Percentiles rank a stretch among this genome's conserved stretches.
Evolutionary conservation across 2,113 vertebrate genomes (phyloP).

Genomic region (Craseonycteris thonglongyai): DNA sequence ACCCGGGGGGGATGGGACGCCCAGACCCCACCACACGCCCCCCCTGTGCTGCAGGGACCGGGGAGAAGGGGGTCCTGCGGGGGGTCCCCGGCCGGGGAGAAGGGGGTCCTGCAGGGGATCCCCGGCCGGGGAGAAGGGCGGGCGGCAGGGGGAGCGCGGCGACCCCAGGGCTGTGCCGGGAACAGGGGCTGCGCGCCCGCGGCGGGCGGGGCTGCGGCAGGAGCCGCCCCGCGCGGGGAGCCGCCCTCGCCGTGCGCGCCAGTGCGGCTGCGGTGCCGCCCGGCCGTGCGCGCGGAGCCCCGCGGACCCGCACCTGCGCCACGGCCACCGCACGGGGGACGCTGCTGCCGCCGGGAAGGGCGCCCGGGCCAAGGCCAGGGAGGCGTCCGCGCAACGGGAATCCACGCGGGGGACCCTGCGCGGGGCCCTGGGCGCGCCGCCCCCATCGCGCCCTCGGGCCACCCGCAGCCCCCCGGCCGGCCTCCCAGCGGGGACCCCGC

Average conservation of each 20-base stretch:
- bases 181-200: neutral
- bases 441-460: too few species aligned
- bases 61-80: too few species aligned
- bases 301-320: neutral
- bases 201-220: neutral
- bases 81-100: too few species aligned
- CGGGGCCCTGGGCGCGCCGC: neutral
- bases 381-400: neutral
- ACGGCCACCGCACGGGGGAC: neutral
- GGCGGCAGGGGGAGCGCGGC: rapidly evolving
- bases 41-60: neutral
- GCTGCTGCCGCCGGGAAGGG: neutral
- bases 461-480: neutral
- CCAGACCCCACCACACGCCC: too few species aligned
- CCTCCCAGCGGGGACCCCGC: too few species aligned
- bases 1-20: neutral
- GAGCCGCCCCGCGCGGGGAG: neutral
- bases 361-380: neutral
- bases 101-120: neutral
- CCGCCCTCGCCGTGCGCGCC: neutral
- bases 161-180: neutral
- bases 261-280: neutral
- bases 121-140: neutral
- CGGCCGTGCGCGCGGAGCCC: neutral
- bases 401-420: neutral